phyloP scores from a whole-genome alignment of 2,797 vertebrate genomes.

The Crypturellus tataupa region DNA sequence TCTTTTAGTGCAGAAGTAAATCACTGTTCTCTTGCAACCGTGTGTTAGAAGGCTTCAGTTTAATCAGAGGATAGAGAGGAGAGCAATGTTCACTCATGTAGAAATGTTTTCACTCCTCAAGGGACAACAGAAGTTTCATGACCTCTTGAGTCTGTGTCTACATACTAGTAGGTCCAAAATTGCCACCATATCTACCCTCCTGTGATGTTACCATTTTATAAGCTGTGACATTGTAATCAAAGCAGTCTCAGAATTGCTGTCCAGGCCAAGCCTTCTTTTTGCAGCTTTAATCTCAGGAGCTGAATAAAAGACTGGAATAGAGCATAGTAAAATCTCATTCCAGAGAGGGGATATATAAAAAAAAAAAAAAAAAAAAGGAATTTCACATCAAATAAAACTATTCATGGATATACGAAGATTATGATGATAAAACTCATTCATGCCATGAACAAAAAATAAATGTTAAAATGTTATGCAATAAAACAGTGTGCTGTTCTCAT shows the following conservation, averaged over 20 bases:
- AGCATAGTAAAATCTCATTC: rapidly evolving
- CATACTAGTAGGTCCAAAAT: background rate
- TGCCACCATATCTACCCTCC: background rate
- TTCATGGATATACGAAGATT: background rate
- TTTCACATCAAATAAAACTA: background rate
- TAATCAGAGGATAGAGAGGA: background rate
- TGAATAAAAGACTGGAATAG: background rate
- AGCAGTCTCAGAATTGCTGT: background rate
- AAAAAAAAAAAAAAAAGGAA: background rate
- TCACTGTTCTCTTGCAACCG: background rate
- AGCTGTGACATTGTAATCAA: background rate
- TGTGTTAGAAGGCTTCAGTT: background rate
- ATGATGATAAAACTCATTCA: background rate
- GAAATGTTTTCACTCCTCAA: background rate
- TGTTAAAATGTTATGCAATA: background rate
- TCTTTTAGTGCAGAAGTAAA: background rate
- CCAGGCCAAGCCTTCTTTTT: background rate
- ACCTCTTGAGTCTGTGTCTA: background rate
- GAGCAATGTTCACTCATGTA: background rate
- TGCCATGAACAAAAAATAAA: background rate
- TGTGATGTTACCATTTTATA: background rate
- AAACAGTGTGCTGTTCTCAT: background rate
- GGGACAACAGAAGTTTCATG: conserved; percentile 4
- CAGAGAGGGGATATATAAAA: background rate
- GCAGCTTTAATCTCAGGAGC: background rate